A percentile compares a stretch with the other conserved stretches of the same genome.
Evolutionary conservation across 2,113 vertebrate species (phyloP).

Genomic region (Tachuris rubrigastra): DNA sequence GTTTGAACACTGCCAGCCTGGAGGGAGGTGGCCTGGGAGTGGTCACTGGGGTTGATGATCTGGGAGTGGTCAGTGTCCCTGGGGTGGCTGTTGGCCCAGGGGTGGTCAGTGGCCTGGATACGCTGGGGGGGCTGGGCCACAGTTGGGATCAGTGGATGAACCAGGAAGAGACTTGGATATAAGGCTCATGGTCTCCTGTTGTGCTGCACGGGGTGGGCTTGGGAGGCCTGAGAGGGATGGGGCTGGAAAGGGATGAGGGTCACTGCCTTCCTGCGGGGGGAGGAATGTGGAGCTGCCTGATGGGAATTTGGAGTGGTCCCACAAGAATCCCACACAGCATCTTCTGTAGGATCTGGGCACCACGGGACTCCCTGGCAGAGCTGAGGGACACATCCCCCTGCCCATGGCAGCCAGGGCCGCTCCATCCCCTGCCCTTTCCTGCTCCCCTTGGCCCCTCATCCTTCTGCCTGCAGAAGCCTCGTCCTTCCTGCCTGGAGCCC

Average conservation of each 20-base stretch:
- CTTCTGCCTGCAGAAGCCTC: background rate
- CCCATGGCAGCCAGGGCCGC: background rate
- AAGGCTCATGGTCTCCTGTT: background rate
- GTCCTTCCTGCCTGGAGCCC: background rate
- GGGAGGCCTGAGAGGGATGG: background rate
- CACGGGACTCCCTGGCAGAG: rapidly evolving
- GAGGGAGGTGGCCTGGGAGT: background rate
- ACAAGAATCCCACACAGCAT: background rate
- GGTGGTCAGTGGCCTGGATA: background rate
- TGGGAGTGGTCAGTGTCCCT: background rate
- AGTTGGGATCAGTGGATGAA: rapidly evolving
- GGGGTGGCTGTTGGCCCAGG: background rate
- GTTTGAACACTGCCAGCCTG: background rate
- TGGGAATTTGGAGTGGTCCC: background rate
- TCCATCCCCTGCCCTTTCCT: background rate
- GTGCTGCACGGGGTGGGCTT: background rate
- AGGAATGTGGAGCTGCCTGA: background rate
- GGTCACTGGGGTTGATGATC: background rate
- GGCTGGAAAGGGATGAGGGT: background rate
- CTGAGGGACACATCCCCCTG: background rate
- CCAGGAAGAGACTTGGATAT: background rate
- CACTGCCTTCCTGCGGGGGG: background rate
- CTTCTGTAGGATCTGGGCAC: background rate
- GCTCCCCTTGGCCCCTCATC: rapidly evolving
- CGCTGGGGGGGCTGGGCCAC: background rate